phyloP scores from a whole-genome alignment of 2,113 vertebrate species.

The Pantherophis guttatus region DNA sequence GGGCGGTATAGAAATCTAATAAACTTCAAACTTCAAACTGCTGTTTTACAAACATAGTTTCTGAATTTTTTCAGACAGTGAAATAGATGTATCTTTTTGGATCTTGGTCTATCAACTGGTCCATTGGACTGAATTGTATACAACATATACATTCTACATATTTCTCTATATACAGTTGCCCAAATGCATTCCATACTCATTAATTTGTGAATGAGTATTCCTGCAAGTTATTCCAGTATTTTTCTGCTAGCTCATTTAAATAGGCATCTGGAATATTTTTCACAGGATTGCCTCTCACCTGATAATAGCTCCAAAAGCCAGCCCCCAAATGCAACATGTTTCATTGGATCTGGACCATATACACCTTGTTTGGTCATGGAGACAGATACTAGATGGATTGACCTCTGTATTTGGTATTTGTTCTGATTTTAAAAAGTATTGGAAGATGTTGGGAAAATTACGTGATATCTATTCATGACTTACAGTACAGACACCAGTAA shows the following conservation, averaged over 20 bases:
- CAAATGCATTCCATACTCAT: not conserved
- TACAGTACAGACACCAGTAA: not conserved
- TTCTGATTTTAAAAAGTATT: not conserved
- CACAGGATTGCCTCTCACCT: not conserved
- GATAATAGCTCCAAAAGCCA: not conserved
- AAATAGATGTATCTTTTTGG: not conserved
- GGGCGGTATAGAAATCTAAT: no score
- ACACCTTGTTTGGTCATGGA: not conserved
- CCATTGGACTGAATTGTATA: not conserved
- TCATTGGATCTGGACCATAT: not conserved
- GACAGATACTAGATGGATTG: not conserved
- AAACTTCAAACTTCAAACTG: no score
- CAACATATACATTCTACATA: not conserved
- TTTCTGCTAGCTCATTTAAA: not conserved
- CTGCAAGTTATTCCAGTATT: not conserved
- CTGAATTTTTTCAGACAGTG: not conserved
- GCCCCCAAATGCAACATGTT: not conserved
- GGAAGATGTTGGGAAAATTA: not conserved
- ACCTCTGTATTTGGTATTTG: not conserved
- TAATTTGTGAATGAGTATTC: not conserved
- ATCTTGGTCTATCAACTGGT: not conserved
- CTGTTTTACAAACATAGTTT: not conserved
- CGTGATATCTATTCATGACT: not conserved
- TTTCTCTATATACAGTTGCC: not conserved
- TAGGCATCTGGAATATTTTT: not conserved